Evolutionary conservation across 2,113 vertebrate species (phyloP).

Genomic region (Rhea americana): DNA sequence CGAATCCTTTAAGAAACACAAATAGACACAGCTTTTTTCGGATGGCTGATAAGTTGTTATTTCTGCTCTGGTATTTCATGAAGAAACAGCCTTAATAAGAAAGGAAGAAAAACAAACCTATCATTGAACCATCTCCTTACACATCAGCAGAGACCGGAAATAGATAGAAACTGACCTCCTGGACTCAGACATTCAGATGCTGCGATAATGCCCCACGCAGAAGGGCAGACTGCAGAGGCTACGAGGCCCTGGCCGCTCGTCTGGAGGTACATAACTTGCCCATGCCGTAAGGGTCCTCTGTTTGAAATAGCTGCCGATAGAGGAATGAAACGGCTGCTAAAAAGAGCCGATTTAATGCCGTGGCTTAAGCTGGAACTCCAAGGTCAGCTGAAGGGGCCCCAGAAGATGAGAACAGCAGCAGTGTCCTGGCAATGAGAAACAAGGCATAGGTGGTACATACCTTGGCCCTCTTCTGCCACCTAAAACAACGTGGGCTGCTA

Average conservation of each 20-base stretch:
- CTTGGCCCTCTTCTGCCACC: background rate
- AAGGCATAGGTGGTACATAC: background rate
- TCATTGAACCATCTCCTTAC: constrained; percentile 38
- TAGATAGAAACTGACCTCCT: constrained; percentile 15
- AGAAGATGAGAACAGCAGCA: background rate
- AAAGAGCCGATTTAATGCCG: constrained; percentile 60
- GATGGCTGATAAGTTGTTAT: constrained; percentile 42
- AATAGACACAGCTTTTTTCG: constrained; percentile 39
- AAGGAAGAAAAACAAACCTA: constrained; percentile 38
- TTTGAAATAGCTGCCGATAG: constrained; percentile 59
- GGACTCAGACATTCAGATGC: constrained; percentile 25
- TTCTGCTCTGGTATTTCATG: constrained; percentile 44
- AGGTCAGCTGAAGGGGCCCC: constrained; percentile 56
- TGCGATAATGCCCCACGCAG: background rate
- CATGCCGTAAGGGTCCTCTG: constrained; percentile 50
- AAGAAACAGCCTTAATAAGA: constrained; percentile 55
- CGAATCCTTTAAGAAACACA: constrained; percentile 52
- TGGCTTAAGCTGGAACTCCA: constrained; percentile 56
- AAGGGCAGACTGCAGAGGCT: constrained; percentile 24
- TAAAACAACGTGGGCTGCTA: background rate
- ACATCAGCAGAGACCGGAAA: constrained; percentile 40
- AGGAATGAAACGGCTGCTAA: constrained; percentile 66
- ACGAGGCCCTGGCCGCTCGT: background rate
- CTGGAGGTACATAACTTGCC: constrained; percentile 26
- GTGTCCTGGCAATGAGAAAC: background rate